Conservation (phyloP, 2,888 invertebrate genomes). For the Ophion ellenae region DNA sequence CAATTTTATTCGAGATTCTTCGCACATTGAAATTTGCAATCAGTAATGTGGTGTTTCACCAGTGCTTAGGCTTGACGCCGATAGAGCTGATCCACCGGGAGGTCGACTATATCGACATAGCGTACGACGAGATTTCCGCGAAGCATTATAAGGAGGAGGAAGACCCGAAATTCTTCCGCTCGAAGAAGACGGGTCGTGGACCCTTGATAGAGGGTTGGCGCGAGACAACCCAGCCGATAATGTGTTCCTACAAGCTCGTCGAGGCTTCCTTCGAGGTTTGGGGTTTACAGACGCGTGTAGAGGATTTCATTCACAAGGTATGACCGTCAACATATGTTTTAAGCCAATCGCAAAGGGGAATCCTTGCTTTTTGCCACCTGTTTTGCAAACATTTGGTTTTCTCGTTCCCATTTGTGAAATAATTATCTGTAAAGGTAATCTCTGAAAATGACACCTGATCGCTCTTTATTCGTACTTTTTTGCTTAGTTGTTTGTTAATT, state of each 20-base stretch:
- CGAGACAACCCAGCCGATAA: constrained; percentile 90
- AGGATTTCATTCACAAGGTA: constrained; percentile 94
- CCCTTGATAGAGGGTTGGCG: constrained; percentile 94
- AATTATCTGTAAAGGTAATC: too few relatives aligned
- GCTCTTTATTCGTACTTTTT: too few relatives aligned
- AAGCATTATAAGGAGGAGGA: constrained; percentile 96
- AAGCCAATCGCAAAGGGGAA: too few relatives aligned
- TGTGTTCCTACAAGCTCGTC: constrained; percentile 97
- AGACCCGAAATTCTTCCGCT: constrained; percentile 93
- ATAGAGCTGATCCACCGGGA: constrained; percentile 90
- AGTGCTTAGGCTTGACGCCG: constrained; percentile 90
- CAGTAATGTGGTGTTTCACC: constrained; percentile 51
- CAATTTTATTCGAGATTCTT: not conserved
- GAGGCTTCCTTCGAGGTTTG: constrained; percentile 95
- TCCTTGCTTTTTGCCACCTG: too few relatives aligned
- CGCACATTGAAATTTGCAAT: not conserved
- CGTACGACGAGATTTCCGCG: constrained; percentile 92
- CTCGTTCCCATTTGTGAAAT: too few relatives aligned
- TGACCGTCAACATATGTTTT: not conserved
- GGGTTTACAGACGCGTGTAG: constrained; percentile 95
- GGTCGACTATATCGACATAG: constrained; percentile 94
- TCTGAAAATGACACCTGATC: too few relatives aligned
- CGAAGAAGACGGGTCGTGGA: constrained; percentile 92
- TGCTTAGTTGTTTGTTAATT: too few relatives aligned
- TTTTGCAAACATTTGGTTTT: too few relatives aligned